Evolutionary conservation across 2,113 vertebrate genomes (phyloP).

Genomic region (Suncus etruscus): DNA sequence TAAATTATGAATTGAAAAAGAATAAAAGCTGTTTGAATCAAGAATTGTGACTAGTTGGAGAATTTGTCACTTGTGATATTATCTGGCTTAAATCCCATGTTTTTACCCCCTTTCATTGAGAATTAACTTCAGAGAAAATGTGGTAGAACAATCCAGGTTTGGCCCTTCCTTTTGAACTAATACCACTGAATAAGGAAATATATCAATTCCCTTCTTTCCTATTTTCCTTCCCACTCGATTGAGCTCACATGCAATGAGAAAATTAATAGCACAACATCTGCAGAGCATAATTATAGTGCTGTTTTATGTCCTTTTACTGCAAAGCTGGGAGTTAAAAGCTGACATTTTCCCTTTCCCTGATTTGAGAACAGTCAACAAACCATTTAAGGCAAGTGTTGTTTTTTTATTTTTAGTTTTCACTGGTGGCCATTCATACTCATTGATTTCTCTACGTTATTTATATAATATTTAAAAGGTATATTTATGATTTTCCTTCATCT

Average conservation of each 20-base stretch:
- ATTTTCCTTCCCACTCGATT: slow-evolving; percentile 62
- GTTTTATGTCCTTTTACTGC: slow-evolving; percentile 74
- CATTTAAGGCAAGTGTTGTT: slow-evolving; percentile 30
- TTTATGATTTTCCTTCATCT: too few relatives aligned
- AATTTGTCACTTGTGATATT: slow-evolving; percentile 61
- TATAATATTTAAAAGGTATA: background rate
- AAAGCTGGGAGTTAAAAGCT: slow-evolving; percentile 73
- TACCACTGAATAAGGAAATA: slow-evolving; percentile 78
- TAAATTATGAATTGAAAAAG: slow-evolving; percentile 59
- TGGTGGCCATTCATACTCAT: slow-evolving; percentile 47
- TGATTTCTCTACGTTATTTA: slow-evolving; percentile 16
- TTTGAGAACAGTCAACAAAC: slow-evolving; percentile 63
- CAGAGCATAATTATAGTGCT: slow-evolving; percentile 81
- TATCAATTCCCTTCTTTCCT: slow-evolving; percentile 61
- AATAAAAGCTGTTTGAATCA: slow-evolving; percentile 45
- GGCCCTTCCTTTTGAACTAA: slow-evolving; percentile 69
- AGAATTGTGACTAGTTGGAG: slow-evolving; percentile 48
- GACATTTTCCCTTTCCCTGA: slow-evolving; percentile 72
- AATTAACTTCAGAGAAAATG: slow-evolving; percentile 62
- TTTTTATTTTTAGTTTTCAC: slow-evolving; percentile 68
- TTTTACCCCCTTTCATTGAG: slow-evolving; percentile 38
- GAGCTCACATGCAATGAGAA: slow-evolving; percentile 81
- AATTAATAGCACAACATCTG: slow-evolving; percentile 83
- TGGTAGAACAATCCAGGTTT: slow-evolving; percentile 44
- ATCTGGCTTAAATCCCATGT: slow-evolving; percentile 57